Base-by-base conservation (phyloP, 2,888 invertebrate species). In the Hyles lineata region DNA sequence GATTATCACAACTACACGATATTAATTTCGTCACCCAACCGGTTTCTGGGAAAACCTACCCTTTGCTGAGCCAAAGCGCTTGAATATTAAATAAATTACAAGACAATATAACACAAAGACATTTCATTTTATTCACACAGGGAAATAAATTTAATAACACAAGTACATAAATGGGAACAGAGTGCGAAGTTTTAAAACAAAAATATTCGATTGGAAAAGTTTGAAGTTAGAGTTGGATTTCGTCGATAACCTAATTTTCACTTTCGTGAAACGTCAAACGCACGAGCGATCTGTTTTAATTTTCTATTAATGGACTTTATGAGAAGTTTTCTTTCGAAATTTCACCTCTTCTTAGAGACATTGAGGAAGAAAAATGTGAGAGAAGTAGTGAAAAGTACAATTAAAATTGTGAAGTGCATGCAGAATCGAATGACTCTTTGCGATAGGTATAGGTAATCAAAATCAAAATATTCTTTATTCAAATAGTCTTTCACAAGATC, bases 191-290 rank as follows among this genome's bases (percentile, higher is more conserved):
- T 67, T 23, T 23, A 43, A 23, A 67, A 67, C 43, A 50, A 67
- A 67, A 67, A 35, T 62, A 62, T 62, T 21, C 67, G 23, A 67
- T 67, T 50, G 67, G 50, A 67, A 67, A 67, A 67, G 67, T 67
- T 67, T 67, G 50, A 23, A 17, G 67, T n/a, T 50, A 43, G 23
- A 50, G 62, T 62, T 62, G 67, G 43, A 50, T 67, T 67, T 67
- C 50, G 43, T 17, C 67, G 23, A 67, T 67, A 67, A 67, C 67
- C 67, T 67, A 67, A 67, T 67, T 67, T 67, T 67, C 67, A 67
- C 67, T 67, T 67, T 67, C 50, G 23, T 23, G 67, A 50, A 50
- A 67, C 43, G 67, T 67, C 67, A 67, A 67, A 67, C 67, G 67
- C 67, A 67, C 67, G 60, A 60, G 25, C 60, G 67, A 50, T 67